Base-by-base conservation (phyloP, 2,113 vertebrate species). In the Cariama cristata region DNA sequence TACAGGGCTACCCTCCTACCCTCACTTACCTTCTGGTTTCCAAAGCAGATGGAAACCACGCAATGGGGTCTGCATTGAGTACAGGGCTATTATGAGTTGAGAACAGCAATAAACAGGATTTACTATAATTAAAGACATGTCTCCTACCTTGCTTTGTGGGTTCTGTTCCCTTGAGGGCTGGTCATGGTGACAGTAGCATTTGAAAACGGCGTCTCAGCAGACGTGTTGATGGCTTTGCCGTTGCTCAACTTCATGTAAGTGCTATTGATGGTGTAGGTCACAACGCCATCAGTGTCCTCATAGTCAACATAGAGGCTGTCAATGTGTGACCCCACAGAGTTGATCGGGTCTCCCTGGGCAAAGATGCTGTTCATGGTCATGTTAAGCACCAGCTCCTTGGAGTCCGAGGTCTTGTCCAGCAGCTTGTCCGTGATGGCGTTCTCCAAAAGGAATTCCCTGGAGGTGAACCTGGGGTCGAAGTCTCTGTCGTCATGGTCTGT, bases 61-160 rank as follows among this genome's bases (percentile, higher is more conserved):
- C 40, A 60, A 14, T 26, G 28, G 63, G 56, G 64, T 50, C 72
- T 73, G 27, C 44, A 76, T 7, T n/a, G 59, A 49, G 26, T 20
- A 58, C 5, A 45, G 72, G 22, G 53, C 63, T 79, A 9, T 49
- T 24, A 33, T 0, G 2, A 93, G 64, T 33, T 2, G 3, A 81
- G 13, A 73, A 27, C 1, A 86, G 38, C 64, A 69, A 63, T 3
- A 56, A 74, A 35, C 3, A 27, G n/a, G 42, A 63, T 63, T 49
- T 10, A 63, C 24, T 47, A 28, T 7, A 14, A 68, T 7, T 19
- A 73, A 84, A 87, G 35, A 44, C 3, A 20, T 3, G 2, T 26
- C 13, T 49, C 98, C 93, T 98, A 99, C 99, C 99, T 99, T 95
- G 98, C 99, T 97, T 99, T 99, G 98, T 99, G 99, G 18, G 98